Evolutionary conservation across 2,888 invertebrate species (phyloP), one percentile per base, ranked within the genome.

Genomic region (Gymnosoma rotundatum): DNA sequence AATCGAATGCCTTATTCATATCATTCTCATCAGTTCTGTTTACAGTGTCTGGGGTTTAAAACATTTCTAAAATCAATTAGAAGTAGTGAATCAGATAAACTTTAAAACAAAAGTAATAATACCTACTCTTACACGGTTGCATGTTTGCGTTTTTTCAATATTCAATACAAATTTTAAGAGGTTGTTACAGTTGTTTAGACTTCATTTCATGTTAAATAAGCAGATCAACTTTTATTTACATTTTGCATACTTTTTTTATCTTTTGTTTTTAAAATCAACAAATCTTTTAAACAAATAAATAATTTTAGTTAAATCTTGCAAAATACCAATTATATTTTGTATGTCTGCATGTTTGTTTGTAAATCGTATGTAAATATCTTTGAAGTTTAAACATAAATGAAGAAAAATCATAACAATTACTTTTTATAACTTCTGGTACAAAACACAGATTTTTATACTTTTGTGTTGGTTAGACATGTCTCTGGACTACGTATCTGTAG

Each of bases 351-450:
- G 8, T 6, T 0, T 32, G 6, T 52, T 2, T 20, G 18, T 45
- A 32, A 32, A 32, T 32, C 18, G 36, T 78, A 76, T 73, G 69
- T 78, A 78, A 64, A 64, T 74, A 70, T 16, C 52, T 50, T 50
- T 48, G 6, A n/a, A n/a, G n/a, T n/a, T n/a, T n/a, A n/a, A 63
- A 52, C 32, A 61, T 50, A 58, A 69, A 78, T 70, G 61, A 64
- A 66, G 48, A 78, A 67, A 79, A 66, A 70, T 79, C 78, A 75
- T 72, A 54, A 67, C 79, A 79, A 76, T 79, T 83, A 72, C 32
- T 72, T 83, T 83, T 79, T 61, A 72, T 66, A 83, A 67, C 83
- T 79, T 83, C 58, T 79, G 60, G 72, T 83, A 72, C 3, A 54
- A 78, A 70, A 70, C 67, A 54, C 20, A 70, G 66, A 75, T 75